Base-by-base conservation (phyloP, 1,140 invertebrate species). In the Campoletis sonorensis region DNA sequence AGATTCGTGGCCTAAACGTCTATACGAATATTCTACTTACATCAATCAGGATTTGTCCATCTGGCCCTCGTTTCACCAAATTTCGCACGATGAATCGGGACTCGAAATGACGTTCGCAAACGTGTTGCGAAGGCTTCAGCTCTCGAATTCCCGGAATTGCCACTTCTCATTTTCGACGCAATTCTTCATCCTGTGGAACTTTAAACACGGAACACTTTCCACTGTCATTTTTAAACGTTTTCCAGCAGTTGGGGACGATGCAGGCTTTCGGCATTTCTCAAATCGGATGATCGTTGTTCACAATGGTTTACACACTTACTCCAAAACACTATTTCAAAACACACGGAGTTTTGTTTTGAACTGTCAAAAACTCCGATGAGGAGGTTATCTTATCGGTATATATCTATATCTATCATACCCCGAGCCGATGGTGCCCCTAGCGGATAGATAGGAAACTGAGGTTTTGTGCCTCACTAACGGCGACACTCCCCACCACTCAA, bases 161-260 rank as follows among this genome's bases (percentile, higher is more conserved):
- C n/a, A 16, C 23, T 27, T 27, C 61, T 23, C 61, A 64, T 64
- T 64, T 64, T 27, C 61, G 61, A 64, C 61, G 61, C 61, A 23
- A 64, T 64, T 64, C 26, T 64, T 64, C 23, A 23, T 64, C 61
- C 15, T 64, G 61, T 5, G 61, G 61, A 64, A 64, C 61, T 64
- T 64, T 2, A 13, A 64, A 64, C n/a, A 64, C 61, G 4, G 61
- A 64, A 13, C 61, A 64, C 23, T 64, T 64, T 23, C 23, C 61
- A 64, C 26, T 45, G 13, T 45, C 51, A 11, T 64, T 64, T 23
- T 27, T 27, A 64, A 64, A 64, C 4, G n/a, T 27, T 27, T 26
- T 64, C 26, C 26, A 54, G 11, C 61, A 64, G 10, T 64, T 27
- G 4, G 61, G 61, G 0, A 64, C 61, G 10, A 64, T 64, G 23